A percentile compares a stretch with the other conserved stretches of the same genome.
These are phyloP conservation scores for Malachius bipustulatus DNA, from an alignment of 2,888 invertebrate species.

Conservation along the genomic window DNA sequence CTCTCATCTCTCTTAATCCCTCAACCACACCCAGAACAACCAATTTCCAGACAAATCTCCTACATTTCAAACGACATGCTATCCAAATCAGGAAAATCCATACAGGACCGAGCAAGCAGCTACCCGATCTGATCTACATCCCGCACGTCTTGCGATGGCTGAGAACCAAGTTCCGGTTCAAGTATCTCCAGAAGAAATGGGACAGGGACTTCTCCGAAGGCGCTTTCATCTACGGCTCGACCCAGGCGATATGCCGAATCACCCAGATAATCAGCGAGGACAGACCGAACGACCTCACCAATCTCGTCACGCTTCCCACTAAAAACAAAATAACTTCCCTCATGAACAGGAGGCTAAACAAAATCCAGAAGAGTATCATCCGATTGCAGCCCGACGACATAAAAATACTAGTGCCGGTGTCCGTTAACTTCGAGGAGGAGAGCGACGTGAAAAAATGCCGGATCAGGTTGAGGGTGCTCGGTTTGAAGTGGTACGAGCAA, in stretches of 20 bases:
- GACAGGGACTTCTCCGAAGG: slow-evolving; percentile 37
- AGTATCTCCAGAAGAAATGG: slow-evolving; percentile 31
- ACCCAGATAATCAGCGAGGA: slow-evolving; percentile 33
- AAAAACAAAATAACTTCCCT: slow-evolving; percentile 26
- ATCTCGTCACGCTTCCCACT: slow-evolving; percentile 26
- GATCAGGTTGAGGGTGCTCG: slow-evolving; percentile 30
- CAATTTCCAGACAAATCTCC: no score
- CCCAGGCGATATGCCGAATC: slow-evolving; percentile 32
- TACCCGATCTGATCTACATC: slow-evolving; percentile 34
- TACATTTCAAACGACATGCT: no score
- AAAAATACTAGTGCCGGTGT: slow-evolving; percentile 34
- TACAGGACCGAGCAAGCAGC: slow-evolving; percentile 21
- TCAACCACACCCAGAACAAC: no score
- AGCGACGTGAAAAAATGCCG: slow-evolving; percentile 25
- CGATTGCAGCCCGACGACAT: slow-evolving; percentile 31
- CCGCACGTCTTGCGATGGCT: slow-evolving; percentile 34
- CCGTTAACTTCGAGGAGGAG: slow-evolving; percentile 23
- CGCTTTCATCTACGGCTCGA: slow-evolving; percentile 34
- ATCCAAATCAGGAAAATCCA: neutral
- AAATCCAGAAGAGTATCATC: slow-evolving; percentile 30
- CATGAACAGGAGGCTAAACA: slow-evolving; percentile 26
- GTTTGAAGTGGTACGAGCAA: slow-evolving; percentile 32
- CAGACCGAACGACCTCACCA: slow-evolving; percentile 27
- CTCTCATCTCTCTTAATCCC: no score
- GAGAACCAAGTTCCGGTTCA: slow-evolving; percentile 32